These are phyloP conservation scores for Ophiodon elongatus DNA, from an alignment of 2,113 vertebrate genomes.

Conservation along the genomic window DNA sequence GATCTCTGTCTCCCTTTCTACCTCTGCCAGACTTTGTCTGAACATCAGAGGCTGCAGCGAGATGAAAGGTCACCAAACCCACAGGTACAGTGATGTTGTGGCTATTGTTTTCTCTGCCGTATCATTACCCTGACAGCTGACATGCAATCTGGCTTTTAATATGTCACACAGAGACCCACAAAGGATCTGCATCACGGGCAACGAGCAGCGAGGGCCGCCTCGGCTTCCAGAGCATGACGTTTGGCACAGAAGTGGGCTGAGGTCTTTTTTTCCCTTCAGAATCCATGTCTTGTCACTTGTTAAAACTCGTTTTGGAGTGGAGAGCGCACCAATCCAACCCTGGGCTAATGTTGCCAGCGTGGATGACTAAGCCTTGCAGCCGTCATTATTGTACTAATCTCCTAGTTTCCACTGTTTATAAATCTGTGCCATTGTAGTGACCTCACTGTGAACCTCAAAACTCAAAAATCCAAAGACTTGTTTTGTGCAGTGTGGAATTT, in stretches of 20 bases:
- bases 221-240: conserved; percentile 54
- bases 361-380: conserved; percentile 80
- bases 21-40: conserved; percentile 71
- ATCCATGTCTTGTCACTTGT: conserved; percentile 76
- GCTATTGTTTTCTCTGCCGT: conserved; percentile 66
- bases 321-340: conserved; percentile 67
- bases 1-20: conserved; percentile 70
- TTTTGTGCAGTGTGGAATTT: not conserved
- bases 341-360: conserved; percentile 75
- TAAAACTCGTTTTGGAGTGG: conserved; percentile 78
- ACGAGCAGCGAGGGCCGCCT: conserved; percentile 36
- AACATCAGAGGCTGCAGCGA: conserved; percentile 63
- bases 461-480: conserved; percentile 48
- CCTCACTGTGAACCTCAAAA: conserved; percentile 75
- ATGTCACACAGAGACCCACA: conserved; percentile 57
- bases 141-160: conserved; percentile 66
- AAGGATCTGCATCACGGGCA: conserved; percentile 12
- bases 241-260: conserved; percentile 56
- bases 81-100: conserved; percentile 48
- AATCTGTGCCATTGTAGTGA: conserved; percentile 64
- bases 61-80: conserved; percentile 69
- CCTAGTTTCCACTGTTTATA: conserved; percentile 68
- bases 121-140: conserved; percentile 70
- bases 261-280: conserved; percentile 58
- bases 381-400: conserved; percentile 79